Conservation (phyloP, 2,113 vertebrate genomes). For the Trinectes maculatus region DNA sequence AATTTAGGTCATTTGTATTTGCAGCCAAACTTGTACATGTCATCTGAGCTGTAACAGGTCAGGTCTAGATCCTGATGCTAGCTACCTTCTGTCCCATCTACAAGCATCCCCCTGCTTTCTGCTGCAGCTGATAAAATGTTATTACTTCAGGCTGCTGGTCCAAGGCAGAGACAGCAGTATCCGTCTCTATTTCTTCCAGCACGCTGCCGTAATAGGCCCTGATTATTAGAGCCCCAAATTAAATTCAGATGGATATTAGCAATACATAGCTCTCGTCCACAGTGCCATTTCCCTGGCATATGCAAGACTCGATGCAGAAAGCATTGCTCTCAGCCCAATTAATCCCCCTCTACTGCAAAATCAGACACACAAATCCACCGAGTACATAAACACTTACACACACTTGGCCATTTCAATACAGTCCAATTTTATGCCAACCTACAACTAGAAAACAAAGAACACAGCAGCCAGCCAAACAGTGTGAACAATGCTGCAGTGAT, state of each 20-base stretch:
- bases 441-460: constrained; percentile 31
- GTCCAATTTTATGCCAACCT: constrained; percentile 44
- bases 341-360: constrained; percentile 34
- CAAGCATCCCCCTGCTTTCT: constrained; percentile 9
- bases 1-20: too few species aligned
- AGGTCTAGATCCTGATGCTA: background rate
- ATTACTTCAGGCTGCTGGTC: constrained; percentile 25
- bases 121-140: constrained; percentile 25
- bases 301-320: constrained; percentile 91
- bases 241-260: constrained; percentile 97
- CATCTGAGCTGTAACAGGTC: background rate
- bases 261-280: constrained; percentile 93
- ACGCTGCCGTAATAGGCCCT: constrained; percentile 90
- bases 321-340: constrained; percentile 71
- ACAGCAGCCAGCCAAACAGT: constrained; percentile 6
- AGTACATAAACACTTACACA: constrained; percentile 18
- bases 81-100: background rate
- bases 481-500: constrained; percentile 65
- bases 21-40: too few species aligned
- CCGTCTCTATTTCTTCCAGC: constrained; percentile 93
- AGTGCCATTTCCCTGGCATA: constrained; percentile 93
- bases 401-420: constrained; percentile 10
- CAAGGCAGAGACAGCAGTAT: constrained; percentile 68
- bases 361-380: background rate
- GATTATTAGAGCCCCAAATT: constrained; percentile 95